Conservation (phyloP, 1,140 invertebrate species). For the Drosophila mayri region DNA sequence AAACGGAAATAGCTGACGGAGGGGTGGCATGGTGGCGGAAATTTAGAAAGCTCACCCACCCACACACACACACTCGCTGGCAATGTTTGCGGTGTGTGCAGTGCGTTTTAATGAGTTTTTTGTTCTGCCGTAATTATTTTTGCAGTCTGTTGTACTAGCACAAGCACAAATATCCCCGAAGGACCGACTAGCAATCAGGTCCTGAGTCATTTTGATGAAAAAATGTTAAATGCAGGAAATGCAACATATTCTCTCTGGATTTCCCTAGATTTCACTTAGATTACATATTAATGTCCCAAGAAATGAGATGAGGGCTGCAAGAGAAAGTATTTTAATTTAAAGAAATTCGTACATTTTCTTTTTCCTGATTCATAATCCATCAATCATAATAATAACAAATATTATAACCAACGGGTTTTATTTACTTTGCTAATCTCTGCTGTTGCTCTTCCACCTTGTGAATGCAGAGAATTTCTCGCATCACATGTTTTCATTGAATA, state of each 20-base stretch:
- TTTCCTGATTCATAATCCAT: not conserved
- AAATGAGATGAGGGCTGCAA: not conserved
- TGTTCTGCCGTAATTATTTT: conserved; percentile 67
- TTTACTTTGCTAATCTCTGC: not conserved
- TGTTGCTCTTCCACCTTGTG: too few species aligned
- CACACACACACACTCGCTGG: conserved; percentile 20
- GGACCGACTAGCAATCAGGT: conserved; percentile 37
- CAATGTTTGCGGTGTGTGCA: conserved; percentile 54
- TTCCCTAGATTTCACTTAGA: not conserved
- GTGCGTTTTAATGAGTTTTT: conserved; percentile 77
- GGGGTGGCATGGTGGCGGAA: conserved; percentile 6
- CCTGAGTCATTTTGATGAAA: conserved; percentile 42
- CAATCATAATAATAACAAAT: not conserved
- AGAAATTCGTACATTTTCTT: not conserved
- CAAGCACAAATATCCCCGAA: conserved; percentile 38
- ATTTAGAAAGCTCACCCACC: conserved; percentile 30
- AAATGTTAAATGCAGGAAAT: conserved; percentile 28
- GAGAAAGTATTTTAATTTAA: not conserved
- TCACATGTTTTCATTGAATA: not conserved
- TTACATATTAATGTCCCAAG: conserved; percentile 3
- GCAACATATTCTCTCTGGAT: conserved; percentile 1
- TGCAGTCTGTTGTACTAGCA: conserved; percentile 47
- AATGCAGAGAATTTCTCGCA: not conserved
- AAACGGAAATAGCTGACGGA: conserved; percentile 27
- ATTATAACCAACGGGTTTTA: not conserved